These are phyloP conservation scores for Lomographa bimaculata DNA, from an alignment of 2,888 invertebrate genomes.

Conservation along the genomic window DNA sequence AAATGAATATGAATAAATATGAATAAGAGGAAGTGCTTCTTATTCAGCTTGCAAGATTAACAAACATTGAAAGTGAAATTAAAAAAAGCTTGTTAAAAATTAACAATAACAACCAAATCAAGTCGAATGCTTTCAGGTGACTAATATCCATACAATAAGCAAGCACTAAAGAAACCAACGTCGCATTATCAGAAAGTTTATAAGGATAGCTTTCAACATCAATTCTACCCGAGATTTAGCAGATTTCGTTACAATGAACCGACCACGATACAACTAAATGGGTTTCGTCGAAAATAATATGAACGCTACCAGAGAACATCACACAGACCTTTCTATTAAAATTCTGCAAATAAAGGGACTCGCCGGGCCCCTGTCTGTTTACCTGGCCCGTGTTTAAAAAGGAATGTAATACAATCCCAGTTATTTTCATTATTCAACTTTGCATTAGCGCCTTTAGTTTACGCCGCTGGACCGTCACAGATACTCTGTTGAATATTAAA, in stretches of 20 bases:
- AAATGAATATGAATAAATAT: no score
- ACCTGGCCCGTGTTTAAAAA: constrained; percentile 67
- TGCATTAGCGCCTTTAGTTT: constrained; percentile 51
- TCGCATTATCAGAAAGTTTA: no score
- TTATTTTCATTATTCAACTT: constrained; percentile 74
- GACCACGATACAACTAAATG: constrained; percentile 37
- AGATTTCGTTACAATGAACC: constrained; percentile 40
- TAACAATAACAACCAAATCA: no score
- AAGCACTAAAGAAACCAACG: no score
- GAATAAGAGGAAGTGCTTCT: no score
- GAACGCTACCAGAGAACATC: constrained; percentile 31
- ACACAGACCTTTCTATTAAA: constrained; percentile 70
- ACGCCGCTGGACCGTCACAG: constrained; percentile 21
- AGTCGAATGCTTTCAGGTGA: no score
- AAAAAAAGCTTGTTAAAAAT: no score
- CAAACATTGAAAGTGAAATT: no score
- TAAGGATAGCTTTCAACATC: background rate
- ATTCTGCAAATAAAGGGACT: constrained; percentile 75
- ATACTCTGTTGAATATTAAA: constrained; percentile 16
- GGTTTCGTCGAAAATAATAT: constrained; percentile 40
- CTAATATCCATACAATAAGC: no score
- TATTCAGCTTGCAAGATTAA: no score
- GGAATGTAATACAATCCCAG: constrained; percentile 77
- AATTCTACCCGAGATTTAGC: constrained; percentile 31
- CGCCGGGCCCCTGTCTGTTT: constrained; percentile 65